Conservation (phyloP, 2,888 invertebrate genomes). For the Malacosoma neustria region DNA sequence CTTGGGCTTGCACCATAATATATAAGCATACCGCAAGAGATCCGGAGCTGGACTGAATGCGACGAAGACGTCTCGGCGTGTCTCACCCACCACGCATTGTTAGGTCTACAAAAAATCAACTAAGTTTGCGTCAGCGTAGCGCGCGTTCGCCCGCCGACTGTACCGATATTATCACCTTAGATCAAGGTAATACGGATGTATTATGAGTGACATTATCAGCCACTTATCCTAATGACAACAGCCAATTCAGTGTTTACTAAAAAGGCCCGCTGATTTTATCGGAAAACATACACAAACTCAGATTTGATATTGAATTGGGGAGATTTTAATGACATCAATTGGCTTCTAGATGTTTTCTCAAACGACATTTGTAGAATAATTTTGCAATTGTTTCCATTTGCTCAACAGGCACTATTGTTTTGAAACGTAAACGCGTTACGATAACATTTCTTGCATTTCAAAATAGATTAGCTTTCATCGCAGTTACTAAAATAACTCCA, state of each 20-base stretch:
- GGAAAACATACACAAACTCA: too few species aligned
- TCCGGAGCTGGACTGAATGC: conserved; percentile 35
- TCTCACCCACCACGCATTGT: conserved; percentile 32
- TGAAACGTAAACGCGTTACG: too few species aligned
- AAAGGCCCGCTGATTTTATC: not conserved
- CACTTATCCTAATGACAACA: conserved; percentile 12
- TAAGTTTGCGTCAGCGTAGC: conserved; percentile 19
- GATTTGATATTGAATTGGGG: too few species aligned
- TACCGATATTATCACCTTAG: conserved; percentile 26
- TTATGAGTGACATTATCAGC: conserved; percentile 24
- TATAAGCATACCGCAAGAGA: conserved; percentile 45
- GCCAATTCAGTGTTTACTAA: conserved; percentile 3
- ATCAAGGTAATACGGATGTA: conserved; percentile 25
- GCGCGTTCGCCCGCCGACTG: conserved; percentile 25
- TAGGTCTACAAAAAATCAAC: conserved; percentile 42
- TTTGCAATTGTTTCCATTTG: too few species aligned
- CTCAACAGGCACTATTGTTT: too few species aligned
- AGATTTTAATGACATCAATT: too few species aligned
- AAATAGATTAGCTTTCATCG: too few species aligned
- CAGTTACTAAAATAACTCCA: too few species aligned
- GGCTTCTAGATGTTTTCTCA: too few species aligned
- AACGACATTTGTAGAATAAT: too few species aligned
- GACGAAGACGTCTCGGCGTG: too few species aligned
- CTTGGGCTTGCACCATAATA: conserved; percentile 34
- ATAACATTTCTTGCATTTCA: too few species aligned